phyloP scores from a whole-genome alignment of 2,888 invertebrate genomes.

The Hoplodrina blanda region DNA sequence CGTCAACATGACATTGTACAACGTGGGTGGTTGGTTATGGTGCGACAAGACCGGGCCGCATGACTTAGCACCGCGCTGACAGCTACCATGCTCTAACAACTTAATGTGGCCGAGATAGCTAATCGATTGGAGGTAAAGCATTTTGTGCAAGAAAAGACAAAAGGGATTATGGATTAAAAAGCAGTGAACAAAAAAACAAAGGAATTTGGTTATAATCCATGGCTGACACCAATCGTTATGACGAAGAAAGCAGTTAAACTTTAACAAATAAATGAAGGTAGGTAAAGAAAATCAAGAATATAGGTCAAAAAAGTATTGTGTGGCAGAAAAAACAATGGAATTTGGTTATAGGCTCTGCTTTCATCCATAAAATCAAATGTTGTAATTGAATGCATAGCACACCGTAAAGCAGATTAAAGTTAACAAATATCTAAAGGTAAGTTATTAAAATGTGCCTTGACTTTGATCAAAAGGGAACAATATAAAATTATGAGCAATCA shows the following conservation, averaged over 20 bases:
- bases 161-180: slow-evolving; percentile 6
- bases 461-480: slow-evolving; percentile 43
- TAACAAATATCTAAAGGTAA: slow-evolving; percentile 16
- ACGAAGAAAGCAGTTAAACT: neutral
- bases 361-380: neutral
- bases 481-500: slow-evolving; percentile 57
- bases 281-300: slow-evolving; percentile 6
- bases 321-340: neutral
- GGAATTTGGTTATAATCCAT: slow-evolving; percentile 7
- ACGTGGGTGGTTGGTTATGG: slow-evolving; percentile 77
- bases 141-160: slow-evolving; percentile 30
- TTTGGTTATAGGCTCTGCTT: neutral
- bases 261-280: slow-evolving; percentile 9
- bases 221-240: neutral
- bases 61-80: slow-evolving; percentile 72
- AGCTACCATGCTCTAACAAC: slow-evolving; percentile 71
- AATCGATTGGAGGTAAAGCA: slow-evolving; percentile 49
- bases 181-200: neutral
- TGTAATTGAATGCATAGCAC: neutral
- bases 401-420: neutral
- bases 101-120: slow-evolving; percentile 64
- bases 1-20: slow-evolving; percentile 62
- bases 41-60: slow-evolving; percentile 72
- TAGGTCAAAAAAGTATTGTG: neutral
- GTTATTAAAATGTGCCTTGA: slow-evolving; percentile 28